Conservation (phyloP, 2,113 vertebrate species). For the Trinectes maculatus region DNA sequence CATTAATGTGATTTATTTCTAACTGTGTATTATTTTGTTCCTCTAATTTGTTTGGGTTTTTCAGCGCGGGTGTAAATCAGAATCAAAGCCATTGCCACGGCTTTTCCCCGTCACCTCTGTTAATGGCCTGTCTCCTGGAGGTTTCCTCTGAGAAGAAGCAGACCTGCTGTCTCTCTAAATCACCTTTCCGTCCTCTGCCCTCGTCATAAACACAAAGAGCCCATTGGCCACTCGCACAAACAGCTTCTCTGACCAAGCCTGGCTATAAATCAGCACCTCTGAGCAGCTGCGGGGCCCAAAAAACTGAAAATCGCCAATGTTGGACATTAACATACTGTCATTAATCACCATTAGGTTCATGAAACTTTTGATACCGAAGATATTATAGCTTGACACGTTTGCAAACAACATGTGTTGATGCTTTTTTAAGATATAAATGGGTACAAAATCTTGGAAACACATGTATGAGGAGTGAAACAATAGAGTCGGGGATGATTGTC, state of each 20-base stretch:
- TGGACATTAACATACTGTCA: constrained; percentile 34
- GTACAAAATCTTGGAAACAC: constrained; percentile 47
- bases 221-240: constrained; percentile 71
- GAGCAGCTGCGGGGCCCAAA: constrained; percentile 29
- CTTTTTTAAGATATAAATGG: constrained; percentile 59
- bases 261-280: constrained; percentile 60
- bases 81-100: constrained; percentile 74
- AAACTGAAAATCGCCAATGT: constrained; percentile 43
- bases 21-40: constrained; percentile 76
- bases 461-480: constrained; percentile 53
- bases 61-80: constrained; percentile 73
- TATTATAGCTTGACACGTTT: constrained; percentile 42
- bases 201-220: constrained; percentile 74
- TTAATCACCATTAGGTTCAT: constrained; percentile 61
- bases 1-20: constrained; percentile 81
- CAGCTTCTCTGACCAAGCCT: constrained; percentile 61
- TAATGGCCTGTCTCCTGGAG: constrained; percentile 73
- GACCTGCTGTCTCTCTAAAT: constrained; percentile 72
- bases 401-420: constrained; percentile 53
- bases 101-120: constrained; percentile 75
- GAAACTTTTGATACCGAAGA: constrained; percentile 38
- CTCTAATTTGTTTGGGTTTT: constrained; percentile 79
- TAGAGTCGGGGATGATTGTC: constrained; percentile 75
- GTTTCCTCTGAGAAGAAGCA: constrained; percentile 72
- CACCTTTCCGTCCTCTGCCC: constrained; percentile 71